phyloP scores from a whole-genome alignment of 2,113 vertebrate species.

The Labeo catla region DNA sequence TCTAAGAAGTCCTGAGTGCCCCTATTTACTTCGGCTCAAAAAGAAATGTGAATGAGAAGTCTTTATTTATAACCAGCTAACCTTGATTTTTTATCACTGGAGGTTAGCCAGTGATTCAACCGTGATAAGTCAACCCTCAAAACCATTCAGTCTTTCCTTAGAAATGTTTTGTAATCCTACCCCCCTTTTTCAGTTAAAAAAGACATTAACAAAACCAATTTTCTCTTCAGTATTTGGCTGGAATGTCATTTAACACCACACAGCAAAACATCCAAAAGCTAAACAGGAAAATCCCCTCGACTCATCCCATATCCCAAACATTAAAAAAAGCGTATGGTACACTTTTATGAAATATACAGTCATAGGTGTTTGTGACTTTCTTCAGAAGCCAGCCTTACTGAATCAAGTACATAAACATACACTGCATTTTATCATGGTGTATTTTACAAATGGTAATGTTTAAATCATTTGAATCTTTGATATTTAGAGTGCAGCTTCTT shows the following conservation, averaged over 20 bases:
- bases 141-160: background rate
- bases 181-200: background rate
- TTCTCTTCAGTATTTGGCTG: background rate
- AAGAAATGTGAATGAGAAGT: slow-evolving; percentile 20
- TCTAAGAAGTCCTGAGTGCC: background rate
- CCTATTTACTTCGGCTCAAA: background rate
- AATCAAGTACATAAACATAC: background rate
- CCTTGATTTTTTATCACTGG: background rate
- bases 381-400: background rate
- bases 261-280: background rate
- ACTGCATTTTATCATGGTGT: background rate
- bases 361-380: background rate
- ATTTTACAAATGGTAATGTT: background rate
- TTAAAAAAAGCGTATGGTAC: background rate
- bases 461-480: background rate
- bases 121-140: background rate
- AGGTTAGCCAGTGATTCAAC: background rate
- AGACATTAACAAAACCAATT: background rate
- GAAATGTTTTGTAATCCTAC: background rate
- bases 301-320: background rate
- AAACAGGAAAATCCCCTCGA: background rate
- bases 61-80: background rate
- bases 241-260: background rate
- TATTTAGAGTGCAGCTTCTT: background rate
- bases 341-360: background rate